Evolutionary conservation across 2,797 vertebrate species (phyloP).

Genomic region (Aeoliscus strigatus): DNA sequence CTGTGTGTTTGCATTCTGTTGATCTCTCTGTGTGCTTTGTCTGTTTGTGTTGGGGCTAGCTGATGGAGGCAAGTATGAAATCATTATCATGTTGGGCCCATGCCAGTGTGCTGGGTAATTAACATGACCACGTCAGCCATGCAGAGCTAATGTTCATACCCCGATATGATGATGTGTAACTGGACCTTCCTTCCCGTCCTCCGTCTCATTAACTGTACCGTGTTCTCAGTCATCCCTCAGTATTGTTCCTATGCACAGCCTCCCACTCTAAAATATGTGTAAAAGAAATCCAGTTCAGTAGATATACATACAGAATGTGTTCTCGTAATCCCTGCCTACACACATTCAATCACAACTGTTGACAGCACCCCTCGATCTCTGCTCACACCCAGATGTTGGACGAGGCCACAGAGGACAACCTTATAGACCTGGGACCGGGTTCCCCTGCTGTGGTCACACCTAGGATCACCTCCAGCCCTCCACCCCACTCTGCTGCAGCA

Average conservation of each 20-base stretch:
- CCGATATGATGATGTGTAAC: slow-evolving; percentile 6
- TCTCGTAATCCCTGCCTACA: too few relatives aligned
- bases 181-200: slow-evolving; percentile 10
- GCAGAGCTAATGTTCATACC: slow-evolving; percentile 15
- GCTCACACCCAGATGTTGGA: slow-evolving; percentile 77
- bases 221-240: slow-evolving; percentile 7
- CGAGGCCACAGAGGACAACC: slow-evolving; percentile 91
- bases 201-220: slow-evolving; percentile 7
- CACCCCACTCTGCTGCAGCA: slow-evolving; percentile 18
- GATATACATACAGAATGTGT: slow-evolving; percentile 1
- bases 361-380: neutral
- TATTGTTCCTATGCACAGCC: slow-evolving; percentile 4
- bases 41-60: slow-evolving; percentile 66
- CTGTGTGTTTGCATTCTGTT: slow-evolving; percentile 43
- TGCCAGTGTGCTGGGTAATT: slow-evolving; percentile 14
- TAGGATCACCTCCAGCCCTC: slow-evolving; percentile 69
- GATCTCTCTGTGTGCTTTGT: slow-evolving; percentile 52
- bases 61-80: slow-evolving; percentile 75
- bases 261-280: slow-evolving; percentile 3
- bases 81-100: slow-evolving; percentile 6
- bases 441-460: slow-evolving; percentile 95
- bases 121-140: too few relatives aligned
- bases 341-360: neutral
- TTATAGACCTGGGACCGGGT: slow-evolving; percentile 95
- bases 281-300: slow-evolving; percentile 4